A percentile compares a stretch with the other conserved stretches of the same genome.
Evolutionary conservation across 30 jellyfish, hydroid and myxozoan species (phyloP).

Genomic region (Pseudorhiza aurosa): DNA sequence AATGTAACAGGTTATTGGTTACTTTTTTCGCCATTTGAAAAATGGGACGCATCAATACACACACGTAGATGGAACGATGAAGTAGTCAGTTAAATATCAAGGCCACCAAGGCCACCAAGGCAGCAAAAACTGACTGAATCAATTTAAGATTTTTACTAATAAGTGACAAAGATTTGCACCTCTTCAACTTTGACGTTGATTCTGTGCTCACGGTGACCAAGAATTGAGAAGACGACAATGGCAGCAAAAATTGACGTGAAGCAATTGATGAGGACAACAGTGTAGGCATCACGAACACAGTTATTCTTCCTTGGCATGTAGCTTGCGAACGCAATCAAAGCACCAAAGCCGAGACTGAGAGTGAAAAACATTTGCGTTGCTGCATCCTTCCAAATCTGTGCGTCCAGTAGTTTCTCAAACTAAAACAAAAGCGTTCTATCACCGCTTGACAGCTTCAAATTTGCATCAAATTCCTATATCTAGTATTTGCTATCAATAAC

Average conservation of each 20-base stretch:
- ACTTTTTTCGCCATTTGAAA: too few species aligned
- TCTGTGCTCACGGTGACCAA: conserved; percentile 82
- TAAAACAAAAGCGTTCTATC: conserved; percentile 28
- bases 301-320: conserved; percentile 93
- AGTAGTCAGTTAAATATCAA: too few species aligned
- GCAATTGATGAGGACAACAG: conserved; percentile 92
- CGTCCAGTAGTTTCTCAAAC: conserved; percentile 68
- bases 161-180: too few species aligned
- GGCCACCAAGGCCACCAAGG: too few species aligned
- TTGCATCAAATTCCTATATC: too few species aligned
- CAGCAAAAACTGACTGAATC: too few species aligned
- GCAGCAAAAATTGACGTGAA: conserved; percentile 97
- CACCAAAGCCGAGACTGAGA: conserved; percentile 96
- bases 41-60: too few species aligned
- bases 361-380: conserved; percentile 97
- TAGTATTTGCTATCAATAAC: too few species aligned
- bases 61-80: too few species aligned
- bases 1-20: too few species aligned
- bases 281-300: conserved; percentile 92
- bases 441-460: too few species aligned
- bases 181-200: conserved; percentile 56
- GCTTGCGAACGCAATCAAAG: conserved; percentile 91
- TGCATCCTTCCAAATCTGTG: conserved; percentile 97
- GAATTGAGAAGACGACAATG: conserved; percentile 92
- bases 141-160: too few species aligned